Evolutionary conservation across 2,797 vertebrate genomes (phyloP).

Genomic region (Aratinga solstitialis): DNA sequence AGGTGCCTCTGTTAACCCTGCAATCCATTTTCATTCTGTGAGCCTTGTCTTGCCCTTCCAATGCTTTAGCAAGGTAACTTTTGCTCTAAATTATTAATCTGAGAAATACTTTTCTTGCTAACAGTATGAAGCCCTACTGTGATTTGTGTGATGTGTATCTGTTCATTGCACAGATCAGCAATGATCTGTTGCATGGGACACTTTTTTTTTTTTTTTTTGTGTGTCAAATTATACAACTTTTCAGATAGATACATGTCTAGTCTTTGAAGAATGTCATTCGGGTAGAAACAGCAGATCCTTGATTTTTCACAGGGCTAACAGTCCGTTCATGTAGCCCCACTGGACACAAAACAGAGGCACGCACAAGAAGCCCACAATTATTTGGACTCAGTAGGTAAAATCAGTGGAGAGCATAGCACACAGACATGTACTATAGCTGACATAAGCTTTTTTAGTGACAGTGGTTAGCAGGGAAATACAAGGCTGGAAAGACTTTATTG

Average conservation of each 20-base stretch:
- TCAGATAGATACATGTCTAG: neutral
- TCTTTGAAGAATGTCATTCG: neutral
- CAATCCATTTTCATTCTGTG: neutral
- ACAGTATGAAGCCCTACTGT: neutral
- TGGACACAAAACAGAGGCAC: neutral
- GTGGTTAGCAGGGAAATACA: neutral
- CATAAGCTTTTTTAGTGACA: neutral
- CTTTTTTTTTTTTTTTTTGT: fast-evolving
- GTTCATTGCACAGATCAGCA: neutral
- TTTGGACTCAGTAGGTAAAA: neutral
- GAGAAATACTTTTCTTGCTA: neutral
- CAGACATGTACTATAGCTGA: neutral
- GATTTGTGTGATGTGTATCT: neutral
- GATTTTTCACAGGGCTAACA: neutral
- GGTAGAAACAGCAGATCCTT: neutral
- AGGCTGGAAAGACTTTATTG: neutral
- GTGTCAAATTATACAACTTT: neutral
- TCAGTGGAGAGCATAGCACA: neutral
- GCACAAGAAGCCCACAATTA: neutral
- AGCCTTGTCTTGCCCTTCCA: neutral
- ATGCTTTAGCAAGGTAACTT: neutral
- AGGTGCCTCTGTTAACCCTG: neutral
- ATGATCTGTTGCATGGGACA: neutral
- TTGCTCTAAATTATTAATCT: conserved; percentile 16
- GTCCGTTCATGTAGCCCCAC: neutral